Evolutionary conservation across 64 coral and sea anemone genomes (phyloP).

Genomic region (Trachythela sp.): DNA sequence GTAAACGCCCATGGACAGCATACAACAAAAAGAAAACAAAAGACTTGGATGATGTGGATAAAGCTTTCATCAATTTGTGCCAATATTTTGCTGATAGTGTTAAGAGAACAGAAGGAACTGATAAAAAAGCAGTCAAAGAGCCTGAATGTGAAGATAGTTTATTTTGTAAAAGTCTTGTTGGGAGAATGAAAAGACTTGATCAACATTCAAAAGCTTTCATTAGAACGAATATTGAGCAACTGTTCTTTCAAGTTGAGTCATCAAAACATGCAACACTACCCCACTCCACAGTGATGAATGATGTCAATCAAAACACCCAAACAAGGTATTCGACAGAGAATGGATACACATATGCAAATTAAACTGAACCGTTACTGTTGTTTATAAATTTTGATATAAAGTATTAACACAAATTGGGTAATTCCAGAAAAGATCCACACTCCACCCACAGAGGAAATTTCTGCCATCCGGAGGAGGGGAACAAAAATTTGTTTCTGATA

Average conservation of each 20-base stretch:
- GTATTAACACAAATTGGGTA: too few species aligned
- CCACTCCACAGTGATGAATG: too few species aligned
- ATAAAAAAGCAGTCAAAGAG: neutral
- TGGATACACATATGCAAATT: too few species aligned
- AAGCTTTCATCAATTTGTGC: neutral
- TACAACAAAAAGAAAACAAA: neutral
- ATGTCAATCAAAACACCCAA: too few species aligned
- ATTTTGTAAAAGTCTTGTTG: conserved; percentile 19
- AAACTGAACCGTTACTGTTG: too few species aligned
- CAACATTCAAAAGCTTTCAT: conserved; percentile 1
- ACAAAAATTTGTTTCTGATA: too few species aligned
- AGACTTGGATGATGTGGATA: conserved; percentile 10
- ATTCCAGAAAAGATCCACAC: too few species aligned
- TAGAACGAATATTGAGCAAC: neutral
- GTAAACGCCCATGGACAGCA: neutral
- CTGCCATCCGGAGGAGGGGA: too few species aligned
- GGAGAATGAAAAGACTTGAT: conserved; percentile 11
- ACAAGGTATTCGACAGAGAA: too few species aligned
- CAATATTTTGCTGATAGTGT: neutral
- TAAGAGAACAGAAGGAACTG: neutral
- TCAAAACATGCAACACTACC: neutral
- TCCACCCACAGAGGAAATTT: too few species aligned
- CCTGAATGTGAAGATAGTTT: conserved; percentile 8
- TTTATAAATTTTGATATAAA: too few species aligned
- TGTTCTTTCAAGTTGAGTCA: conserved; percentile 8